Evolutionary conservation across 2,113 vertebrate genomes (phyloP).

Genomic region (Saguinus midas): DNA sequence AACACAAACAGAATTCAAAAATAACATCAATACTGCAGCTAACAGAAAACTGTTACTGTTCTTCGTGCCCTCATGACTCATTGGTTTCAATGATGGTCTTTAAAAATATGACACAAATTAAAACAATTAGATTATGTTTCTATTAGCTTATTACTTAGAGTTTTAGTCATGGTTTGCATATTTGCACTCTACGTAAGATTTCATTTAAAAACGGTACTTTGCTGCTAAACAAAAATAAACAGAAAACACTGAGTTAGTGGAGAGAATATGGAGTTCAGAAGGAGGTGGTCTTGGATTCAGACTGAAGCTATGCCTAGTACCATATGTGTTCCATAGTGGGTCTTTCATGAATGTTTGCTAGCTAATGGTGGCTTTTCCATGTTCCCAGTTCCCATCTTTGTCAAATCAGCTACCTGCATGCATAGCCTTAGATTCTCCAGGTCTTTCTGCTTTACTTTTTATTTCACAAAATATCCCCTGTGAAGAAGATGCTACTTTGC

Average conservation of each 20-base stretch:
- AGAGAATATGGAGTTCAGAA: background rate
- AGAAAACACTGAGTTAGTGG: background rate
- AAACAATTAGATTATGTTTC: background rate
- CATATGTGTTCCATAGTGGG: accelerated
- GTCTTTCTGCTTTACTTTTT: background rate
- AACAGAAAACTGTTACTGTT: background rate
- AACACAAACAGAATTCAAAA: slow-evolving; percentile 42
- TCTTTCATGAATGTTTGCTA: background rate
- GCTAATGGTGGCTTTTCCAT: background rate
- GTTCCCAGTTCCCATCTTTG: background rate
- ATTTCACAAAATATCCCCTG: background rate
- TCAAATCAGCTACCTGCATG: background rate
- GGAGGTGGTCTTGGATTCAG: background rate
- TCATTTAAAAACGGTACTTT: background rate
- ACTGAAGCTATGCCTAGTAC: background rate
- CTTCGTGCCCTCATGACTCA: background rate
- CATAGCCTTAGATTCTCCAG: background rate
- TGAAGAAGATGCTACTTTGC: background rate
- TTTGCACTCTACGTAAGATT: background rate
- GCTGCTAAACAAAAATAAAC: background rate
- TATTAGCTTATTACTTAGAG: background rate
- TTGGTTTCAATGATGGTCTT: background rate
- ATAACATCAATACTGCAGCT: background rate
- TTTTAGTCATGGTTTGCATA: background rate
- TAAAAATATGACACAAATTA: background rate